Base-by-base conservation (phyloP, 2,888 invertebrate genomes). In the Laspeyria flexula region DNA sequence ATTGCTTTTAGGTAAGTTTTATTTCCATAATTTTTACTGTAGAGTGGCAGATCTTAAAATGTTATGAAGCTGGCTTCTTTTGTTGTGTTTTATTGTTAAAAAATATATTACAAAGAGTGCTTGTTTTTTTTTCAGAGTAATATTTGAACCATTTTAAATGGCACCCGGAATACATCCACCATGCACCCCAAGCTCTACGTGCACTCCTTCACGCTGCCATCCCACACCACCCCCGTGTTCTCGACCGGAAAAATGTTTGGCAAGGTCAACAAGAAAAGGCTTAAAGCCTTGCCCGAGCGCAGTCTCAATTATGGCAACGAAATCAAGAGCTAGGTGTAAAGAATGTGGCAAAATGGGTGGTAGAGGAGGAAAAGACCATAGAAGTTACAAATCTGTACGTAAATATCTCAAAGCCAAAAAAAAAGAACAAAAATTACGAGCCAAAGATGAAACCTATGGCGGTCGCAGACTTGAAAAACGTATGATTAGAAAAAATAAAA, bases 111-210 rank as follows among this genome's bases (percentile, higher is more conserved):
- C 1, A 25, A 11, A 3, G 11, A 13, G 1, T 41, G 25, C 16
- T 37, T 29, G 33, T 51, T 45, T 44, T 40, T 40, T 62, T 84
- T 84, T 51, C 75, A 88, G 83, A 81, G 52, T 74, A 76, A 64
- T 38, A 42, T 31, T 11, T 34, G 47, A 54, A 21, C 25, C 6
- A 18, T 33, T 9, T 55, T 44, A 44, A 59, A 88, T 88, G 88
- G 83, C 87, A 55, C 88, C 86, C 7, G 49, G 73, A 53, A 74
- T 81, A 55, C 89, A 89, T 60, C 90, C 90, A 37, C 86, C 91
- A 30, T 91, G 91, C 70, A 86, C 85, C 12, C 90, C 90, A 1
- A 71, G 81, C 3, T 79, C 90, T 21, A 86, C 90, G 1, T 90
- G 91, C 71, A 64, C 73, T 16, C 85, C 86, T 0, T 49, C 81